A percentile compares a stretch with the other conserved stretches of the same genome.
phyloP scores from a whole-genome alignment of 2,113 vertebrate species.

The Apaloderma vittatum region DNA sequence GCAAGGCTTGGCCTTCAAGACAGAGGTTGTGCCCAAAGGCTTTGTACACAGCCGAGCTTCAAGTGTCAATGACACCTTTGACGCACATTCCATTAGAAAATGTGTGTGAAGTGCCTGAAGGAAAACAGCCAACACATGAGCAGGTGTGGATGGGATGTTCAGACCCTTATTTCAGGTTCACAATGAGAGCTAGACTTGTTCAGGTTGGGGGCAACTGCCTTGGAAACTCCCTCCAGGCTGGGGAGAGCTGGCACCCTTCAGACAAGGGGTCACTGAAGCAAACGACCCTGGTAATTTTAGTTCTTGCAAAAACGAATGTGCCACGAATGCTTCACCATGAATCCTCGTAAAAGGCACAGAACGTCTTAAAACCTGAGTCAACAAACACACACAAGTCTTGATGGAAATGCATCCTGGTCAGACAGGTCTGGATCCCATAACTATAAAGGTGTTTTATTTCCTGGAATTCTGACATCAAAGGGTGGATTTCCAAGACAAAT shows the following conservation, averaged over 20 bases:
- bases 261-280: not conserved
- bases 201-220: not conserved
- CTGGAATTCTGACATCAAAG: conserved; percentile 81
- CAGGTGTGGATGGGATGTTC: not conserved
- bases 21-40: rapidly evolving
- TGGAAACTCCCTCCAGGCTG: not conserved
- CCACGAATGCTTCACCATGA: not conserved
- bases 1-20: not conserved
- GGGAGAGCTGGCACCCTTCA: not conserved
- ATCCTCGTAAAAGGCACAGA: not conserved
- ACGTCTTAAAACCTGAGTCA: not conserved
- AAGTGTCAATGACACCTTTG: not conserved
- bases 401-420: conserved; percentile 38
- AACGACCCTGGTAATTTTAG: not conserved
- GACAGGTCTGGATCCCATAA: conserved; percentile 76
- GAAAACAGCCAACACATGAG: not conserved
- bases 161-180: not conserved
- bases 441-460: conserved; percentile 84
- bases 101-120: not conserved
- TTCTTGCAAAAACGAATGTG: not conserved
- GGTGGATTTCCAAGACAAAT: conserved; percentile 68
- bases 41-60: not conserved
- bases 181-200: too few relatives aligned
- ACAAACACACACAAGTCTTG: not conserved
- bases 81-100: not conserved